A percentile compares a stretch with the other conserved stretches of the same genome.
Evolutionary conservation across 1,140 invertebrate genomes (phyloP).

Genomic region (Agrypnia vestita): DNA sequence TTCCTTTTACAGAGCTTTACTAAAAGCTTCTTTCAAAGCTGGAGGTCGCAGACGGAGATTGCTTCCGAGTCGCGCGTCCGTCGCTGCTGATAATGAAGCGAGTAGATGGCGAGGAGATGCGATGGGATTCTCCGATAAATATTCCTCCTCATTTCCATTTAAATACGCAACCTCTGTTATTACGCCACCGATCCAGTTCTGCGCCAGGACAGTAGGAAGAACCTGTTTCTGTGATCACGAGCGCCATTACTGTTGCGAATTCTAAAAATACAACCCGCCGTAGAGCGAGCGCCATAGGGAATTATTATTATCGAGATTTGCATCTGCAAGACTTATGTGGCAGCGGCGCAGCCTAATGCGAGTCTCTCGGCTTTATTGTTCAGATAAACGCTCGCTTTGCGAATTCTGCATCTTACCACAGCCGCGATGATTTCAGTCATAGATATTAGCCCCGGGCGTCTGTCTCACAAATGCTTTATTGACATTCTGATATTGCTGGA

Average conservation of each 20-base stretch:
- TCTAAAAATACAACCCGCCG: background rate
- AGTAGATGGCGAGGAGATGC: background rate
- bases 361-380: background rate
- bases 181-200: slow-evolving; percentile 22
- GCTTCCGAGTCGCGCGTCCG: no score
- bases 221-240: slow-evolving; percentile 29
- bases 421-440: no score
- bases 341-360: background rate
- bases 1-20: no score
- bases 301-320: slow-evolving; percentile 16
- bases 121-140: background rate
- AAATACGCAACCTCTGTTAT: slow-evolving; percentile 16
- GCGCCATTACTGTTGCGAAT: background rate
- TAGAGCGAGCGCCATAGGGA: slow-evolving; percentile 1
- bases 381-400: background rate
- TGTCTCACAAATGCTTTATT: no score
- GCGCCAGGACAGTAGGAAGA: background rate
- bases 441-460: no score
- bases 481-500: no score
- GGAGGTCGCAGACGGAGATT: no score
- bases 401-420: no score
- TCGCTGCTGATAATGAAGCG: background rate
- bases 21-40: no score
- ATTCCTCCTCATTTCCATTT: slow-evolving; percentile 16
- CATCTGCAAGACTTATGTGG: slow-evolving; percentile 6